These are phyloP conservation scores for Colletes latitarsis DNA, from an alignment of 1,140 invertebrate genomes.

Conservation along the genomic window DNA sequence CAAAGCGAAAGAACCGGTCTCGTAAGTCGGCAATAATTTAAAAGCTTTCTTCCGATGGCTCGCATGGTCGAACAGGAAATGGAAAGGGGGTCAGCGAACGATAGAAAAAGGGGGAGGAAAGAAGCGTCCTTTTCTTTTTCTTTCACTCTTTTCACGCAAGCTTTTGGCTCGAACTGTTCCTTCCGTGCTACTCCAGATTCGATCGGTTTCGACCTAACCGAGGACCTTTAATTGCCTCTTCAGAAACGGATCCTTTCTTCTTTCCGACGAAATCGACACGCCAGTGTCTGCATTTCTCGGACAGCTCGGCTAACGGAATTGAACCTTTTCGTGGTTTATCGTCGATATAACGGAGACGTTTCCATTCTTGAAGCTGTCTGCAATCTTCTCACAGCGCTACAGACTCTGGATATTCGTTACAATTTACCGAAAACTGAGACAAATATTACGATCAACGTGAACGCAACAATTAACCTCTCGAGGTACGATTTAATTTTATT, in stretches of 20 bases:
- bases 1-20: constrained; percentile 11
- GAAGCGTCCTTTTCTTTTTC: constrained; percentile 2
- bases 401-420: too few relatives aligned
- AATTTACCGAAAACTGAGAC: too few relatives aligned
- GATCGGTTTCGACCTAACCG: constrained; percentile 11
- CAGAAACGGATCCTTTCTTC: constrained; percentile 19
- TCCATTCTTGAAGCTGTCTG: neutral
- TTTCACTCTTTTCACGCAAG: constrained; percentile 6
- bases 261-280: constrained; percentile 9
- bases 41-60: constrained; percentile 28
- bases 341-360: neutral
- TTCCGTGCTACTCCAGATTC: constrained; percentile 12
- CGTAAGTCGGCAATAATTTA: constrained; percentile 59
- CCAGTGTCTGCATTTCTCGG: neutral
- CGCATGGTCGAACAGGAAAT: constrained; percentile 14
- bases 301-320: neutral
- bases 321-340: constrained; percentile 32
- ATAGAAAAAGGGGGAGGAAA: neutral
- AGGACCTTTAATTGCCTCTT: constrained; percentile 48
- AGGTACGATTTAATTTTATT: too few relatives aligned
- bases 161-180: neutral
- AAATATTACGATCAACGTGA: too few relatives aligned
- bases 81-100: neutral
- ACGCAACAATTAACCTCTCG: too few relatives aligned
- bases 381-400: too few relatives aligned